phyloP scores from a whole-genome alignment of 2,888 invertebrate species.

The Dinocampus coccinellae region DNA sequence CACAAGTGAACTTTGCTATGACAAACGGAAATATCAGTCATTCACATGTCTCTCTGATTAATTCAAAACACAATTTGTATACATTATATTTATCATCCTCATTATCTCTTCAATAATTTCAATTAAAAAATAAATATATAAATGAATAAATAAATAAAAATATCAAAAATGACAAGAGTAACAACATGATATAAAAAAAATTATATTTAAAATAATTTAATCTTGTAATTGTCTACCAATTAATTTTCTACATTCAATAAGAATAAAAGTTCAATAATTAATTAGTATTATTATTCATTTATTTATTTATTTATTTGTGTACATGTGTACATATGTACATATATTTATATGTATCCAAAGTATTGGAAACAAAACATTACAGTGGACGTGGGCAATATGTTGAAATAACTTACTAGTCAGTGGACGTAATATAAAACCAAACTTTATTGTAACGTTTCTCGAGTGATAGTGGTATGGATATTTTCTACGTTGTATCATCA shows the following conservation, averaged over 20 bases:
- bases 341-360: no score
- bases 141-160: background rate
- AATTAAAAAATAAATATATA: no score
- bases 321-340: background rate
- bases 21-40: background rate
- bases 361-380: constrained; percentile 12
- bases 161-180: no score
- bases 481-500: constrained; percentile 26
- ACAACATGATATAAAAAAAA: no score
- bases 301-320: background rate
- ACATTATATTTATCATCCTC: background rate
- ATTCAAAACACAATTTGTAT: background rate
- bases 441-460: constrained; percentile 59
- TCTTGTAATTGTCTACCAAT: background rate
- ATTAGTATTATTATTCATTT: no score
- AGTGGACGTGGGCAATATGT: constrained; percentile 40
- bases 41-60: background rate
- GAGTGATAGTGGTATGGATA: constrained; percentile 22
- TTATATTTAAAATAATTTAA: background rate
- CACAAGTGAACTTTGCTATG: background rate
- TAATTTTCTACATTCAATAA: background rate
- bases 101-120: no score
- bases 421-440: constrained; percentile 55
- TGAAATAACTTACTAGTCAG: constrained; percentile 38
- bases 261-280: no score